Percentiles rank a stretch among this genome's conserved stretches.
These are phyloP conservation scores for Onthophagus sagittarius DNA, from an alignment of 2,888 invertebrate genomes.

Conservation along the genomic window DNA sequence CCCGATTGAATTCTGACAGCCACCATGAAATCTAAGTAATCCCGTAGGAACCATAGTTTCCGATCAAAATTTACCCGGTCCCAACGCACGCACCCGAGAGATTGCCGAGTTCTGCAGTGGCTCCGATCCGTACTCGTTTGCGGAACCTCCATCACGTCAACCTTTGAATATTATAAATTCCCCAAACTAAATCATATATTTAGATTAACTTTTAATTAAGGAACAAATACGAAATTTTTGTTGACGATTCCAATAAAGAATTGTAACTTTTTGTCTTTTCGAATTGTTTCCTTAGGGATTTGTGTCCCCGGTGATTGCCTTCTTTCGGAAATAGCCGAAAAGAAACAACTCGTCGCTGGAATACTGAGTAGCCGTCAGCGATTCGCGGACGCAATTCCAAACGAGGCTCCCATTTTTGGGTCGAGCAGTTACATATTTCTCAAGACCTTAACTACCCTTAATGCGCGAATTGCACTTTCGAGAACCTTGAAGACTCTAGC, in stretches of 20 bases:
- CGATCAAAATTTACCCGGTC: slow-evolving; percentile 5
- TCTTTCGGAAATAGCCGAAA: neutral
- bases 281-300: neutral
- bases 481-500: neutral
- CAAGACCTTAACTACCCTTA: neutral
- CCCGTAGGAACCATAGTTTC: slow-evolving; percentile 33
- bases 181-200: neutral
- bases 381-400: neutral
- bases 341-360: neutral
- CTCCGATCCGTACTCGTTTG: neutral
- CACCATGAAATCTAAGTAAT: slow-evolving; percentile 40
- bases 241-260: neutral
- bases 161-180: neutral
- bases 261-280: neutral
- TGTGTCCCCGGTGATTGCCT: neutral
- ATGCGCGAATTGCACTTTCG: neutral
- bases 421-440: neutral
- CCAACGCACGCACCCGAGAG: neutral
- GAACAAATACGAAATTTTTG: neutral
- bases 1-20: slow-evolving; percentile 41
- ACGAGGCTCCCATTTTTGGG: neutral
- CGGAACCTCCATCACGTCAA: neutral
- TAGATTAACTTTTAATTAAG: neutral
- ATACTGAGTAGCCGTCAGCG: neutral
- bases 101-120: neutral